Conservation (phyloP, 2,797 vertebrate species). For the Brotula barbata region DNA sequence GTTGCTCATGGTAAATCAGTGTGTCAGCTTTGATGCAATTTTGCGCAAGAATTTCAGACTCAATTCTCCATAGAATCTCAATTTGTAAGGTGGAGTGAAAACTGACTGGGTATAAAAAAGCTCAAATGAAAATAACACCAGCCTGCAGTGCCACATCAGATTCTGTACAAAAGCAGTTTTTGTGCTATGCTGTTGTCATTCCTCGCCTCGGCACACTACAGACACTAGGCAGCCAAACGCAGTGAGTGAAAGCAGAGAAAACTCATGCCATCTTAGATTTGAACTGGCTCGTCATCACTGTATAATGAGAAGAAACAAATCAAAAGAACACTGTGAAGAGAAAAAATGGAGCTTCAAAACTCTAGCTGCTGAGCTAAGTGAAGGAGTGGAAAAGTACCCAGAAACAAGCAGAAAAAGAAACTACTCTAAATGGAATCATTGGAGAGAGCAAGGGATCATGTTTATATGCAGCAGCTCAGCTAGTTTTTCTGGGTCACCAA, state of each 20-base stretch:
- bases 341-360: conserved; percentile 7
- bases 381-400: conserved; percentile 17
- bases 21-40: too few relatives aligned
- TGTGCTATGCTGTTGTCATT: too few relatives aligned
- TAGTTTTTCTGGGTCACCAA: too few relatives aligned
- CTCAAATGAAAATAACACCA: neutral
- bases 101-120: neutral
- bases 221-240: conserved; percentile 19
- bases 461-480: too few relatives aligned
- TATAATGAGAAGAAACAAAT: conserved; percentile 38
- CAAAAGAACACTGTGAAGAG: conserved; percentile 5
- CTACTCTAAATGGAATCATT: neutral
- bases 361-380: conserved; percentile 4
- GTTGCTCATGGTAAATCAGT: too few relatives aligned
- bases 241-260: conserved; percentile 9
- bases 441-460: neutral
- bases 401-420: conserved; percentile 11
- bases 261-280: conserved; percentile 26
- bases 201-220: conserved; percentile 5
- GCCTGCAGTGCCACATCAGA: too few relatives aligned
- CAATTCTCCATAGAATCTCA: too few relatives aligned
- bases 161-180: too few relatives aligned
- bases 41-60: too few relatives aligned
- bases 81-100: neutral
- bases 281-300: conserved; percentile 18